A percentile compares a stretch with the other conserved stretches of the same genome.
Evolutionary conservation across 2,888 invertebrate species (phyloP).

Genomic region (Microctonus hyperodae): DNA sequence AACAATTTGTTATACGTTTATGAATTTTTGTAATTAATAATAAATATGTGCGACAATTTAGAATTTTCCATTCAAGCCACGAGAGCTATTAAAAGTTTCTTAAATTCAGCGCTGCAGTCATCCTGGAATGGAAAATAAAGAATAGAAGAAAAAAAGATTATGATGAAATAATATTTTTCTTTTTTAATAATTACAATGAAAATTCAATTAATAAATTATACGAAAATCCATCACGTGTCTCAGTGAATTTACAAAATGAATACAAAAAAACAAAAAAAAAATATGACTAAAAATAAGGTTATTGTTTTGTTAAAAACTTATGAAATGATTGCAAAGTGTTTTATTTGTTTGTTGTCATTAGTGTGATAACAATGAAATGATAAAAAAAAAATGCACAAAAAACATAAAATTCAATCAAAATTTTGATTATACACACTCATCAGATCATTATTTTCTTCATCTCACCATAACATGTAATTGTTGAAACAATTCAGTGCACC

Average conservation of each 20-base stretch:
- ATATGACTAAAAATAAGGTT: conserved; percentile 8
- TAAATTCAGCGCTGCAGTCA: conserved; percentile 61
- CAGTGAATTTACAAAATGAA: not conserved
- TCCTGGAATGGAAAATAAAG: conserved; percentile 55
- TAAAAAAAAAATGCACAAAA: not conserved
- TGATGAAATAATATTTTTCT: not conserved
- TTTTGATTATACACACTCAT: too few relatives aligned
- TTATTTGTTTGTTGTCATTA: not conserved
- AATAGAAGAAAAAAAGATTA: conserved; percentile 27
- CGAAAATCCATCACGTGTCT: conserved; percentile 18
- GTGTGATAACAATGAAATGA: not conserved
- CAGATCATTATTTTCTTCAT: not conserved
- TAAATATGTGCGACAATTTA: not conserved
- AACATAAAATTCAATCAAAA: not conserved
- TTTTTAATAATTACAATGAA: not conserved
- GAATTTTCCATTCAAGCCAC: conserved; percentile 50
- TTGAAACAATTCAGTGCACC: not conserved
- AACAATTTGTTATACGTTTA: not conserved
- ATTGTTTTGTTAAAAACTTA: not conserved
- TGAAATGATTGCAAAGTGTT: not conserved
- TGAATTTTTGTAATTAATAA: not conserved
- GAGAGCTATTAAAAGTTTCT: conserved; percentile 59
- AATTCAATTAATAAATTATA: conserved; percentile 5
- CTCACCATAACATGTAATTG: not conserved
- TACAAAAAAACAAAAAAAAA: not conserved